Evolutionary conservation across 2,888 invertebrate species (phyloP).

Genomic region (Acanthopleura granulata): DNA sequence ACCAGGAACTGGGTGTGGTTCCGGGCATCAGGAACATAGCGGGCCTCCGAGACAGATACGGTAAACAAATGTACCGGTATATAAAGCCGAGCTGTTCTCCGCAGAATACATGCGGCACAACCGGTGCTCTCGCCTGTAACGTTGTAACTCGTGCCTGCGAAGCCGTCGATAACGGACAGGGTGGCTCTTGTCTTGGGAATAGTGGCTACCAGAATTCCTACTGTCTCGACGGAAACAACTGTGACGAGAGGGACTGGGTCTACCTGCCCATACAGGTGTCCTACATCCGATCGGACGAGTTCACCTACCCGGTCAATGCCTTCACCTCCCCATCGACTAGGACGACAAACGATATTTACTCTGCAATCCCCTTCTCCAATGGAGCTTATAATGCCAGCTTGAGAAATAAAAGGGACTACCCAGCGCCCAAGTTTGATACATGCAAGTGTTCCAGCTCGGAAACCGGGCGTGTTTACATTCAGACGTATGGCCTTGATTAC

Average conservation of each 20-base stretch:
- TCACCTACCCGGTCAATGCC: conserved; percentile 44
- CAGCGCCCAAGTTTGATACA: conserved; percentile 35
- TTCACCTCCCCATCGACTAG: conserved; percentile 43
- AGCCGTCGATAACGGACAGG: not conserved
- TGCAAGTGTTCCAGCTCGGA: conserved; percentile 29
- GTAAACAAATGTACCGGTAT: conserved; percentile 35
- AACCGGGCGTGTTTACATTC: conserved; percentile 45
- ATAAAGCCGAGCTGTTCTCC: conserved; percentile 14
- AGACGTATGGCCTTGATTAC: conserved; percentile 54
- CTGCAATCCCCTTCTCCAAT: conserved; percentile 24
- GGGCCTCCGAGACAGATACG: conserved; percentile 38
- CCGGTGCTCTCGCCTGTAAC: not conserved
- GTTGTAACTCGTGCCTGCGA: not conserved
- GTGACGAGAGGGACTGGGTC: conserved; percentile 54
- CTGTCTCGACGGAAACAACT: conserved; percentile 51
- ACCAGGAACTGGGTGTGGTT: conserved; percentile 45
- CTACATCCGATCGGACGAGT: conserved; percentile 49
- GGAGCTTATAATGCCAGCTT: not conserved
- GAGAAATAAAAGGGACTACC: conserved; percentile 12
- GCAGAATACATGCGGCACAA: not conserved
- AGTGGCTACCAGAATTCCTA: conserved; percentile 46
- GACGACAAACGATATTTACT: conserved; percentile 47
- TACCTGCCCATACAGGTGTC: conserved; percentile 55
- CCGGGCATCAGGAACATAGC: conserved; percentile 47
- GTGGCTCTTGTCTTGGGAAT: not conserved